Conservation (phyloP, 2,113 vertebrate genomes). For the Cheilinus undulatus region DNA sequence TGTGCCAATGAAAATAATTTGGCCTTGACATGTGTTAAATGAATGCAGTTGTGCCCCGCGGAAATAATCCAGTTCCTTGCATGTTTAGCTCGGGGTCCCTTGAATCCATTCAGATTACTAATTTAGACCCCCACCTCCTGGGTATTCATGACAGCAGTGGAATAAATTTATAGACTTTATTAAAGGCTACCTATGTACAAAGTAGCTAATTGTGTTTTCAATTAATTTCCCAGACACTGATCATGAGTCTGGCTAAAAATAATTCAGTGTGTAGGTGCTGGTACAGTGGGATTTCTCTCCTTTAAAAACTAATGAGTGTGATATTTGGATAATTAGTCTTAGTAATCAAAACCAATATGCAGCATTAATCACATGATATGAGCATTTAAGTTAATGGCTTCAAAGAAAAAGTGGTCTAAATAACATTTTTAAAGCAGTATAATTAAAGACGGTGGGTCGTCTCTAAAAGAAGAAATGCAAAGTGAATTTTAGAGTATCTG, state of each 20-base stretch:
- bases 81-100: background rate
- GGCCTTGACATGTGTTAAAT: no score
- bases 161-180: conserved; percentile 44
- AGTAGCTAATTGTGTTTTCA: conserved; percentile 37
- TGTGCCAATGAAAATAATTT: no score
- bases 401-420: conserved; percentile 10
- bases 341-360: conserved; percentile 17
- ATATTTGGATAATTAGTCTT: conserved; percentile 32
- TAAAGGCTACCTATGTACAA: conserved; percentile 29
- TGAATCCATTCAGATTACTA: background rate
- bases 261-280: background rate
- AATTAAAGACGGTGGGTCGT: no score
- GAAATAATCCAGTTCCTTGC: background rate
- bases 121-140: conserved; percentile 3
- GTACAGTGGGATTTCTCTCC: background rate
- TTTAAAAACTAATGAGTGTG: conserved; percentile 28
- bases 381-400: conserved; percentile 12
- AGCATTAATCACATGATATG: conserved; percentile 10
- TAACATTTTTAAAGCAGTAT: no score
- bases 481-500: no score
- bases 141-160: conserved; percentile 16
- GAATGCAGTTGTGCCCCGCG: no score
- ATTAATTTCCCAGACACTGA: conserved; percentile 33
- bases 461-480: no score
- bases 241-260: conserved; percentile 55